Percentiles rank a stretch among this genome's conserved stretches.
Evolutionary conservation across 2,888 invertebrate genomes (phyloP).

Genomic region (Anoplius nigerrimus): DNA sequence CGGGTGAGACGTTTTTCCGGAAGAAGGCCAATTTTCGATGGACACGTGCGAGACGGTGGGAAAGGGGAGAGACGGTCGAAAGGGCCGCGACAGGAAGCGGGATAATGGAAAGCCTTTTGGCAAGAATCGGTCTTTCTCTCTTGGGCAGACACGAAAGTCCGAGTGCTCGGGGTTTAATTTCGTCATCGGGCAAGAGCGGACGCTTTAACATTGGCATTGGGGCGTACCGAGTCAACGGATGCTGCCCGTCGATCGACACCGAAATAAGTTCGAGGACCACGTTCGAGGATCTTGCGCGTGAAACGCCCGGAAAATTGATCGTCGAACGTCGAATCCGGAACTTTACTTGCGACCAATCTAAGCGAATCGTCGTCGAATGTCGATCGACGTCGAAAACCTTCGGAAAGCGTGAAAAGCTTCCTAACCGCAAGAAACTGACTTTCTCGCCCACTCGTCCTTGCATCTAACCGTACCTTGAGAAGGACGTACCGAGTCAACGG

Average conservation of each 20-base stretch:
- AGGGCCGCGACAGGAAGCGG: conserved; percentile 34
- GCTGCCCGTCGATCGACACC: conserved; percentile 29
- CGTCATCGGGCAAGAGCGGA: conserved; percentile 42
- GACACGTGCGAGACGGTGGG: neutral
- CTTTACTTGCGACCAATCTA: no score
- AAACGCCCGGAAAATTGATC: neutral
- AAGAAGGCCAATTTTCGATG: neutral
- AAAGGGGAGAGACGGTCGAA: conserved; percentile 26
- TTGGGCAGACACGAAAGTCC: conserved; percentile 7
- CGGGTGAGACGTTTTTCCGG: neutral
- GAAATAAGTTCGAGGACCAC: conserved; percentile 21
- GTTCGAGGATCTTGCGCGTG: neutral
- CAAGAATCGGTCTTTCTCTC: conserved; percentile 43
- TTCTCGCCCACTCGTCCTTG: no score
- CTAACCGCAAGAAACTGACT: no score
- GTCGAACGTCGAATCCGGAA: conserved; percentile 15
- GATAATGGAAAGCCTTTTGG: conserved; percentile 50
- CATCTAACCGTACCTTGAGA: no score
- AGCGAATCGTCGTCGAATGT: no score
- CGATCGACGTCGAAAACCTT: no score
- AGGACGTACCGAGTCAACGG: conserved; percentile 45
- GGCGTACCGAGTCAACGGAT: conserved; percentile 43
- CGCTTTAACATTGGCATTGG: conserved; percentile 63
- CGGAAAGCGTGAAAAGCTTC: no score
- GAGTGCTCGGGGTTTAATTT: conserved; percentile 54